These are phyloP conservation scores for Arion vulgaris DNA, from an alignment of 1,140 invertebrate species.

Conservation along the genomic window DNA sequence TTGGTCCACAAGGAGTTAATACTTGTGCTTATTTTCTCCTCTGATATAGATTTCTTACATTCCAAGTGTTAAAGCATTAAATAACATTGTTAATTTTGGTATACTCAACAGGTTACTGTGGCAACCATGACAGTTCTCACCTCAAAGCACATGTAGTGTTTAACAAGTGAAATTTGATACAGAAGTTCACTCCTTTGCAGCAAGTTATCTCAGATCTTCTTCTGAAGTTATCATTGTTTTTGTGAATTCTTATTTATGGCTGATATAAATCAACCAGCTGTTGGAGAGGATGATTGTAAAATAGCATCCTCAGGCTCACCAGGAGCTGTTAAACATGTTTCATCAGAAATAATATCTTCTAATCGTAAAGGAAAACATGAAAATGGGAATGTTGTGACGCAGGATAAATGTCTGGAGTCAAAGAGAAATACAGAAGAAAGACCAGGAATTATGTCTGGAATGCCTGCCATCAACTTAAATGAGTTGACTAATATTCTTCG, in stretches of 20 bases:
- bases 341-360: not conserved
- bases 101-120: not conserved
- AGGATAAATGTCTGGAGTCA: not conserved
- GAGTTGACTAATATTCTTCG: conserved; percentile 22
- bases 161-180: not conserved
- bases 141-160: not conserved
- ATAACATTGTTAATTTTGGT: not conserved
- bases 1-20: no score
- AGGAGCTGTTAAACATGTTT: not conserved
- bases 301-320: not conserved
- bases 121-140: not conserved
- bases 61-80: no score
- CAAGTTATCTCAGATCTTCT: no score
- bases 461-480: conserved; percentile 17
- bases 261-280: not conserved
- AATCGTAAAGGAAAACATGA: not conserved
- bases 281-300: not conserved
- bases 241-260: not conserved
- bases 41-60: no score
- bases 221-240: not conserved
- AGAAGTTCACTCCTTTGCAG: no score
- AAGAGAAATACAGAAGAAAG: not conserved
- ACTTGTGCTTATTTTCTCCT: no score
- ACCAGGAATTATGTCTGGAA: not conserved
- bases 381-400: not conserved